These are phyloP conservation scores for Schlechtendalia chinensis DNA, from an alignment of 1,140 invertebrate species.

Conservation along the genomic window DNA sequence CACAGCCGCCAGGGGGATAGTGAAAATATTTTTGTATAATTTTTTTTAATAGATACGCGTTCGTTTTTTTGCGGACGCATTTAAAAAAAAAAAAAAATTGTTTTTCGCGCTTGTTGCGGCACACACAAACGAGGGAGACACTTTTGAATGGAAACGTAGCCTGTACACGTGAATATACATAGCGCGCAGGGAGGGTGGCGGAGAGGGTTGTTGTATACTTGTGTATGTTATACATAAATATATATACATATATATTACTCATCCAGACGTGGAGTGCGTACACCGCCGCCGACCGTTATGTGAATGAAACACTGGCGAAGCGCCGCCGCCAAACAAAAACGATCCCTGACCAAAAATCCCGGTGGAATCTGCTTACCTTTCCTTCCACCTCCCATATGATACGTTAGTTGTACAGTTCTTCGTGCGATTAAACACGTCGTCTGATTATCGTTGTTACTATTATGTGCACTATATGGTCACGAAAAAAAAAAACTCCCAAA, in stretches of 20 bases:
- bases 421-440: too few relatives aligned
- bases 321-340: background rate
- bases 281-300: background rate
- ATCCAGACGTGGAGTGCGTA: too few relatives aligned
- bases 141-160: conserved; percentile 28
- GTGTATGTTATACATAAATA: too few relatives aligned
- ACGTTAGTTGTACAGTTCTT: too few relatives aligned
- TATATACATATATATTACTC: too few relatives aligned
- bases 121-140: background rate
- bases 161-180: background rate
- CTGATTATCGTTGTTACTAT: too few relatives aligned
- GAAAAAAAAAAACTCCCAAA: too few relatives aligned
- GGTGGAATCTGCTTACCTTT: background rate
- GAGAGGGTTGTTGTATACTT: background rate
- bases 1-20: background rate
- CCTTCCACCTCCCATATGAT: background rate
- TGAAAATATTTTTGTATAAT: background rate
- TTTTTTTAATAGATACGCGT: too few relatives aligned
- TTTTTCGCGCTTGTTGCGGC: conserved; percentile 26
- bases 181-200: background rate
- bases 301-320: background rate
- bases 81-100: too few relatives aligned
- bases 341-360: conserved; percentile 22
- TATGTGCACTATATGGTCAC: too few relatives aligned
- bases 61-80: too few relatives aligned